Conservation (phyloP, 2,797 vertebrate species). For the Siniperca obscura region DNA sequence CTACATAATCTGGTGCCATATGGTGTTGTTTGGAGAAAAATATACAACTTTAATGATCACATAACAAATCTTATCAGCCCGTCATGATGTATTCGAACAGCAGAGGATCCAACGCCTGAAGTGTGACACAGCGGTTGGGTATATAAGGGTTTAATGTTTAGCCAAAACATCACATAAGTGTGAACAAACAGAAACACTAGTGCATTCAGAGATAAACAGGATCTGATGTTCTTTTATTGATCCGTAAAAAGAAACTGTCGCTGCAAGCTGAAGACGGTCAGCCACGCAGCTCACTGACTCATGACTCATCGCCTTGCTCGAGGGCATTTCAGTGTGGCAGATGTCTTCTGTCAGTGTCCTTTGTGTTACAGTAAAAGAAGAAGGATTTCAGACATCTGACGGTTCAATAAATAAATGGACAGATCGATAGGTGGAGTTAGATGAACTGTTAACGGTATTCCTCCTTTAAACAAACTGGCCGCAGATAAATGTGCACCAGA, state of each 20-base stretch:
- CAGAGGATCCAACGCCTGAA: background rate
- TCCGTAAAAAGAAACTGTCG: background rate
- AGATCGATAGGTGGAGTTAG: background rate
- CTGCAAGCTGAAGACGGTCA: background rate
- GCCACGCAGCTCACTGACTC: background rate
- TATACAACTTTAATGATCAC: background rate
- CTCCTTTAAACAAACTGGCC: conserved; percentile 27
- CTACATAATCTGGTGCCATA: too few relatives aligned
- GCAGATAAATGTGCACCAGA: conserved; percentile 18
- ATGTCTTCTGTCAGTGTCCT: background rate
- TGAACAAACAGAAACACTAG: background rate
- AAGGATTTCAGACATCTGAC: background rate
- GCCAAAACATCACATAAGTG: background rate
- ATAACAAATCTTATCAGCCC: background rate
- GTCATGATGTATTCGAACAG: background rate
- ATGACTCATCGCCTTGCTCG: background rate
- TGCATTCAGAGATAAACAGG: background rate
- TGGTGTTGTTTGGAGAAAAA: background rate
- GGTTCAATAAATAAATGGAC: background rate
- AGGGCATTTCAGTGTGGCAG: background rate
- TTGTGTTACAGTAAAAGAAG: background rate
- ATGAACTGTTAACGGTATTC: background rate
- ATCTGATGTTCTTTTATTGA: conserved; percentile 1
- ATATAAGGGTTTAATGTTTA: background rate
- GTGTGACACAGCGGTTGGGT: background rate